A percentile compares a stretch with the other conserved stretches of the same genome.
phyloP scores from a whole-genome alignment of 2,888 invertebrate species.

The Pomacea canaliculata region DNA sequence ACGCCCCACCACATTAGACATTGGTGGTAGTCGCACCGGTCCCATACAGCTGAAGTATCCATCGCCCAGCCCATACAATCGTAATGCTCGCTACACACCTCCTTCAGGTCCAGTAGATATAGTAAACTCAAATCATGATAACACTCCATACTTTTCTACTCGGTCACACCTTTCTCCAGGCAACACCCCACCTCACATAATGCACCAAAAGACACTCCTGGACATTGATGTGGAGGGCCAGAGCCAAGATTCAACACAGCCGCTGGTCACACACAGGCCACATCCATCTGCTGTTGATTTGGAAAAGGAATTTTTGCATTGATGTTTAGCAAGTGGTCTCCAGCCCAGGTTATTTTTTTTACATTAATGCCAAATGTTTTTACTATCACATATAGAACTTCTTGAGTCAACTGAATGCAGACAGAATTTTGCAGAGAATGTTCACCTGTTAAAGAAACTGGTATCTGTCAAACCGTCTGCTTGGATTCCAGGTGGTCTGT shows the following conservation, averaged over 20 bases:
- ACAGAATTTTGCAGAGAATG: too few species aligned
- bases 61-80: slow-evolving; percentile 27
- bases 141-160: slow-evolving; percentile 89
- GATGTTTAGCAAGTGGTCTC: slow-evolving; percentile 21
- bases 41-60: slow-evolving; percentile 38
- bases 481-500: too few species aligned
- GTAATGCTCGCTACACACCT: slow-evolving; percentile 30
- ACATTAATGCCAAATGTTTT: too few species aligned
- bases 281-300: slow-evolving; percentile 36
- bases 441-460: too few species aligned
- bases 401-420: too few species aligned
- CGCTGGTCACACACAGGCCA: slow-evolving; percentile 46
- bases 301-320: slow-evolving; percentile 41
- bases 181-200: slow-evolving; percentile 64
- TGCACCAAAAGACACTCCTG: slow-evolving; percentile 64
- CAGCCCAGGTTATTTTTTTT: too few species aligned
- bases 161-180: slow-evolving; percentile 75
- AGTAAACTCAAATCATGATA: slow-evolving; percentile 77
- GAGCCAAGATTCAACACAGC: slow-evolving; percentile 62
- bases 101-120: slow-evolving; percentile 57
- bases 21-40: slow-evolving; percentile 74
- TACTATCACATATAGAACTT: too few species aligned
- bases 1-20: slow-evolving; percentile 76
- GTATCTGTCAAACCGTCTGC: too few species aligned
- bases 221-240: slow-evolving; percentile 69